A percentile compares a stretch with the other conserved stretches of the same genome.
Evolutionary conservation across 2,888 invertebrate genomes (phyloP).

Genomic region (Myopa testacea): DNA sequence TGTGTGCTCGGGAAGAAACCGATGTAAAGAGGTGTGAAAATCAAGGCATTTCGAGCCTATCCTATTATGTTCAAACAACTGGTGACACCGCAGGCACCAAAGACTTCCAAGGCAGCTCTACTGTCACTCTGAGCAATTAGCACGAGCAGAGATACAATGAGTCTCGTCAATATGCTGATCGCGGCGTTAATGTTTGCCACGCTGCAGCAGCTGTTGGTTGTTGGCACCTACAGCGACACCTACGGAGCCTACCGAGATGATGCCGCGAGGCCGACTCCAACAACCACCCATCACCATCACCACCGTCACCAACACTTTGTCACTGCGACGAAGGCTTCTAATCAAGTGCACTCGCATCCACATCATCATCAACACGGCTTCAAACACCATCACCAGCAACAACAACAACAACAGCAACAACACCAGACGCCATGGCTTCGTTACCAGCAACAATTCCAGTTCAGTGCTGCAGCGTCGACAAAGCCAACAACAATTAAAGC

Average conservation of each 20-base stretch:
- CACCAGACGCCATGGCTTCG: conserved; percentile 7
- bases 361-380: conserved; percentile 37
- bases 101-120: not conserved
- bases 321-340: not conserved
- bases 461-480: not conserved
- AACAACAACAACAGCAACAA: conserved; percentile 34
- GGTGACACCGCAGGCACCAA: conserved; percentile 3
- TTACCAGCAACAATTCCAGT: conserved; percentile 10
- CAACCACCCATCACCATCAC: not conserved
- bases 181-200: conserved; percentile 8
- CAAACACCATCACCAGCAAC: conserved; percentile 2
- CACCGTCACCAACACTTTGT: conserved; percentile 10
- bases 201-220: conserved; percentile 9
- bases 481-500: conserved; percentile 1
- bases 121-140: conserved; percentile 7
- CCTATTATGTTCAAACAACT: conserved; percentile 18
- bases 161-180: not conserved
- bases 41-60: conserved; percentile 5
- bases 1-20: not conserved
- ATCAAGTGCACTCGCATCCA: conserved; percentile 13
- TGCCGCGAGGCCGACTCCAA: not conserved
- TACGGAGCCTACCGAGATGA: not conserved
- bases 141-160: not conserved
- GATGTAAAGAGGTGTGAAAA: not conserved
- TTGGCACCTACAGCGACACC: not conserved